Evolutionary conservation across 1,140 invertebrate genomes (phyloP).

Genomic region (Diprion similis): DNA sequence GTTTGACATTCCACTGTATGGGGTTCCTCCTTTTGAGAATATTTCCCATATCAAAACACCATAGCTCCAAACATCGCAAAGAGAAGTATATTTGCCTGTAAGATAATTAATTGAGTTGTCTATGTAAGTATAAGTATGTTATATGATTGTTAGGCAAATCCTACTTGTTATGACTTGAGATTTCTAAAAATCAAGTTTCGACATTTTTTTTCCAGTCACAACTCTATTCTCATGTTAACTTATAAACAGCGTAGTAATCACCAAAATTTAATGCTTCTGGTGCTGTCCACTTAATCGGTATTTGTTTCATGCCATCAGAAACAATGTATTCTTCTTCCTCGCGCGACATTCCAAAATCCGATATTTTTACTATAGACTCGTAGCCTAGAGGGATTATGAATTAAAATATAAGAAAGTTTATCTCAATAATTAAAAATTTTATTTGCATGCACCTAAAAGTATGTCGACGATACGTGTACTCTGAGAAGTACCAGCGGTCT

Average conservation of each 20-base stretch:
- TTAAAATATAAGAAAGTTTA: conserved; percentile 17
- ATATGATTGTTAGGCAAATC: conserved; percentile 20
- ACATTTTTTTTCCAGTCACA: no score
- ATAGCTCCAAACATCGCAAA: conserved; percentile 99
- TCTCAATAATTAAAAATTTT: conserved; percentile 1
- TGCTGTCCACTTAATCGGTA: conserved; percentile 98
- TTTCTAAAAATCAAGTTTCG: no score
- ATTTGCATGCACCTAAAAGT: no score
- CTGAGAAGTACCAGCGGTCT: conserved; percentile 13
- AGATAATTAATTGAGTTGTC: conserved; percentile 30
- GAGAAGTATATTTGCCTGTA: conserved; percentile 91
- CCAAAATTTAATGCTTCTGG: conserved; percentile 96
- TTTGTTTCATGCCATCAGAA: conserved; percentile 97
- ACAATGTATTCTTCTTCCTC: conserved; percentile 98
- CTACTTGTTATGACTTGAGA: conserved; percentile 10
- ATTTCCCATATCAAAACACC: conserved; percentile 97
- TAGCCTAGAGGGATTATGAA: conserved; percentile 61
- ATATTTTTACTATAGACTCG: conserved; percentile 92
- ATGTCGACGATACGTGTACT: background rate
- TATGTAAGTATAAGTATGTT: conserved; percentile 22
- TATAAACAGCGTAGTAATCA: conserved; percentile 52
- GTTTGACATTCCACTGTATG: conserved; percentile 94
- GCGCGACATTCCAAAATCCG: conserved; percentile 97
- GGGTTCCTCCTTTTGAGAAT: conserved; percentile 91
- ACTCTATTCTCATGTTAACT: no score